A percentile compares a stretch with the other conserved stretches of the same genome.
Conservation (phyloP, 2,113 vertebrate genomes). For the Helogale parvula region DNA sequence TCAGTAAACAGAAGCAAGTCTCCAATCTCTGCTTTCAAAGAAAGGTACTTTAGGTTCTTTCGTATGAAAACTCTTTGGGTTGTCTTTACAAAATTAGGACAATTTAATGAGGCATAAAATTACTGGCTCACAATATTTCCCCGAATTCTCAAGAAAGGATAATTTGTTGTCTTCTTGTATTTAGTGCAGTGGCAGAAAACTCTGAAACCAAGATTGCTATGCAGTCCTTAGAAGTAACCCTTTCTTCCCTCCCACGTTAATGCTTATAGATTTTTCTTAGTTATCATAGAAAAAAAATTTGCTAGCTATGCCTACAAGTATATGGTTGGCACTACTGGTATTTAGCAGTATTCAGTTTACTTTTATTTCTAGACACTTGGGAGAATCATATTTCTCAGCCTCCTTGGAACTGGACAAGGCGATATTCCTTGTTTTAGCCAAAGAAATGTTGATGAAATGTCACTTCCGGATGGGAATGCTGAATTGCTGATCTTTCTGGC, state of each 20-base stretch:
- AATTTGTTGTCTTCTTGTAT: constrained; percentile 10
- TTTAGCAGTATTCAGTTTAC: not conserved
- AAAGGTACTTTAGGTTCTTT: not conserved
- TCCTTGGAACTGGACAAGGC: not conserved
- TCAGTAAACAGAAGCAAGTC: not conserved
- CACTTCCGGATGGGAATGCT: not conserved
- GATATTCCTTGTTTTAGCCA: not conserved
- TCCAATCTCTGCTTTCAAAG: not conserved
- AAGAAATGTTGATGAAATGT: not conserved
- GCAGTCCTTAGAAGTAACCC: not conserved
- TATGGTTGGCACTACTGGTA: not conserved
- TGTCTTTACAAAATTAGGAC: constrained; percentile 48
- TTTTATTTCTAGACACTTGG: not conserved
- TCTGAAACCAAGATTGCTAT: not conserved
- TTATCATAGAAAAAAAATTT: not conserved
- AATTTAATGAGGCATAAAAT: constrained; percentile 43
- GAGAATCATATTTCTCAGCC: not conserved
- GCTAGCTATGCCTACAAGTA: not conserved
- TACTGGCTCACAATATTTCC: constrained; percentile 31
- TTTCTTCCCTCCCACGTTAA: not conserved
- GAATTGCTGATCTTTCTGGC: not conserved
- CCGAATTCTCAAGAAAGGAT: not conserved
- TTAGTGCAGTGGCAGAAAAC: not conserved
- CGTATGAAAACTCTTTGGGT: not conserved
- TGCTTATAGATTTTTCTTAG: not conserved